Percentiles rank a stretch among this genome's conserved stretches.
These are phyloP conservation scores for Selene dorsalis DNA, from an alignment of 2,797 vertebrate species.

Conservation along the genomic window DNA sequence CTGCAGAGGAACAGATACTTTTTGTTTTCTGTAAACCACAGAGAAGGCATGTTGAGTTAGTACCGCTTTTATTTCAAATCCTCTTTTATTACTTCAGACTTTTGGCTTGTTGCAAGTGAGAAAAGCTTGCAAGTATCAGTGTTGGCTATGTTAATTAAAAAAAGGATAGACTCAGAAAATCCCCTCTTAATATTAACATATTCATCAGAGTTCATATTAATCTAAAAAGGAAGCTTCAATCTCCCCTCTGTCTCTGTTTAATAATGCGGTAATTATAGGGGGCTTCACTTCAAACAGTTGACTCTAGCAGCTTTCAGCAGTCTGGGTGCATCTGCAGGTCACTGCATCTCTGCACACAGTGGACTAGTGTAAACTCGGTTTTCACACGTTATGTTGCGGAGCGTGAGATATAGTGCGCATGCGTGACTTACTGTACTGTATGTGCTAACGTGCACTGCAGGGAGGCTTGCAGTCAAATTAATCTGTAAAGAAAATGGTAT, in stretches of 20 bases:
- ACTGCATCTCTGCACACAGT: conserved; percentile 62
- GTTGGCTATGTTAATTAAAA: background rate
- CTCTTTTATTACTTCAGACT: background rate
- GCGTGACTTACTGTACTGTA: conserved; percentile 8
- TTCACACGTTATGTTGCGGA: conserved; percentile 51
- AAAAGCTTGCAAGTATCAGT: background rate
- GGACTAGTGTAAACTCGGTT: conserved; percentile 59
- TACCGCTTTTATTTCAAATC: background rate
- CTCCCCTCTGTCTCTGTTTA: background rate
- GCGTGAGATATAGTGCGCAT: conserved; percentile 50
- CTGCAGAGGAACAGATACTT: conserved; percentile 32
- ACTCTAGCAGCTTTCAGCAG: conserved; percentile 41
- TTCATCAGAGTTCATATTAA: background rate
- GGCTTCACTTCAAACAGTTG: conserved; percentile 37
- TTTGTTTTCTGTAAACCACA: conserved; percentile 52
- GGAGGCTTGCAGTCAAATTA: background rate
- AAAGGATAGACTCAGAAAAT: background rate
- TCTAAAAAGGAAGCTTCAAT: conserved; percentile 15
- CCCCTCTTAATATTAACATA: background rate
- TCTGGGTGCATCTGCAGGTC: conserved; percentile 65
- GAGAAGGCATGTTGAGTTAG: background rate
- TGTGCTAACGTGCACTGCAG: conserved; percentile 5
- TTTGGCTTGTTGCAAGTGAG: background rate
- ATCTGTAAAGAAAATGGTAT: no score
- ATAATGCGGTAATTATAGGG: conserved; percentile 48